Evolutionary conservation across 2,113 vertebrate genomes (phyloP).

Genomic region (Leucoraja erinaceus): DNA sequence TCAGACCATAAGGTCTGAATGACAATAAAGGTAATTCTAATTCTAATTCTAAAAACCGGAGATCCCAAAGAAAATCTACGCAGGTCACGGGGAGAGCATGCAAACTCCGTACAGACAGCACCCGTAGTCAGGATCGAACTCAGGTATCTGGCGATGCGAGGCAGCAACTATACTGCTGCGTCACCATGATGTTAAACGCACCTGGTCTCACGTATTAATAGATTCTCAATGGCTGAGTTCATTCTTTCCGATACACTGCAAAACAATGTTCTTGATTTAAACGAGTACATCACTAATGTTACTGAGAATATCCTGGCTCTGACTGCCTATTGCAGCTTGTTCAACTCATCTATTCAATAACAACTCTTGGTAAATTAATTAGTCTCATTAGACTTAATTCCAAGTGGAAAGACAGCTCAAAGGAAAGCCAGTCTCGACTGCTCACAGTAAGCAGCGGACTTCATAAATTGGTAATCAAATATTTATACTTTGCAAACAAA

Average conservation of each 20-base stretch:
- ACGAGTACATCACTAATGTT: background rate
- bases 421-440: background rate
- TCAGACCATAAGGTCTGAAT: no score
- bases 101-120: no score
- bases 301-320: background rate
- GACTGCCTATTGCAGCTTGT: background rate
- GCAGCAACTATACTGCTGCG: no score
- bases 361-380: background rate
- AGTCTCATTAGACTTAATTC: background rate
- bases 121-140: no score
- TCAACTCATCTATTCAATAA: background rate
- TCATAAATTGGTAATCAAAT: slow-evolving; percentile 13
- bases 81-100: no score
- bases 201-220: background rate
- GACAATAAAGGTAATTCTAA: no score
- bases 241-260: background rate
- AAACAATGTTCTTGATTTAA: background rate
- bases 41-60: no score
- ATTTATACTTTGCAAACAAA: slow-evolving; percentile 26
- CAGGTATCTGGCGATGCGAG: no score
- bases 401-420: background rate
- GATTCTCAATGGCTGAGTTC: background rate
- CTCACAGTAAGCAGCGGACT: no score
- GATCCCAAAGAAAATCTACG: no score
- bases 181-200: background rate